These are phyloP conservation scores for zebrafish (Danio rerio) DNA, from an alignment of 2,113 vertebrate species.

Conservation along the genomic window GRCz12tu NC_133196.1:8972001-8972500, in stretches of 20 bases:
- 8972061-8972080: conserved; percentile 93
- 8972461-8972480: conserved; percentile 94
- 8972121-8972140: conserved; percentile 77
- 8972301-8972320: background rate
- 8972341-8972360: too few relatives aligned
- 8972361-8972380: too few relatives aligned
- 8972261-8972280: too few relatives aligned
- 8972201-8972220: conserved; percentile 84
- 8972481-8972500: conserved; percentile 83
- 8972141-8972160: conserved; percentile 85
- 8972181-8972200: conserved; percentile 88
- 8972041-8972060: conserved; percentile 89
- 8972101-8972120: conserved; percentile 86
- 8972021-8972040: conserved; percentile 80
- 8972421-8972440: conserved; percentile 87
- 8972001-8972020: conserved; percentile 45
- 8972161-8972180: conserved; percentile 84
- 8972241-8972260: background rate
- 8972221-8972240: background rate
- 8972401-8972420: conserved; percentile 92
- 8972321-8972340: background rate
- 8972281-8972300: too few relatives aligned
- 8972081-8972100: conserved; percentile 83
- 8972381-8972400: conserved; percentile 79
- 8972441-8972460: conserved; percentile 87